These are phyloP conservation scores for Crotalus horridus DNA, from an alignment of 2,113 vertebrate species.

Conservation along the genomic window DNA sequence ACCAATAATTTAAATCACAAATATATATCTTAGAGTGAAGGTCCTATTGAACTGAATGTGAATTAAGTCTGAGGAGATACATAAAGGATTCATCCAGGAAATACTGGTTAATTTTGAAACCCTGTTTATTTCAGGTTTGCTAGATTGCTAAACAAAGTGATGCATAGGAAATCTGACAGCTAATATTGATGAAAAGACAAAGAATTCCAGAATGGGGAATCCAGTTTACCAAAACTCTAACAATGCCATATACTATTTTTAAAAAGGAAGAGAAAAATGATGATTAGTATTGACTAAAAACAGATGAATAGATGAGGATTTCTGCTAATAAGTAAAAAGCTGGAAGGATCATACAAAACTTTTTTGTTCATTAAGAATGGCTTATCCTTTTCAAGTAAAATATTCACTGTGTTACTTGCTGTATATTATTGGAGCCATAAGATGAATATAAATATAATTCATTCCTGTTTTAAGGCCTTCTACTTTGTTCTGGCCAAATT, in stretches of 20 bases:
- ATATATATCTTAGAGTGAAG: background rate
- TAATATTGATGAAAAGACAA: background rate
- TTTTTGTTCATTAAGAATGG: background rate
- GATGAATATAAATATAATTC: constrained; percentile 5
- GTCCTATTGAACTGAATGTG: background rate
- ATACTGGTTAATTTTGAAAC: background rate
- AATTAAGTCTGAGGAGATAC: background rate
- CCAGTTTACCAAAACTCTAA: background rate
- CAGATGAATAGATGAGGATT: background rate
- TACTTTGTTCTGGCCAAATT: background rate
- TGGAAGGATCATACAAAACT: background rate
- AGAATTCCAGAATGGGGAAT: background rate
- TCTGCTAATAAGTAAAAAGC: background rate
- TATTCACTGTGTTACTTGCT: background rate
- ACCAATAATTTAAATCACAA: background rate
- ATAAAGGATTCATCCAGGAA: background rate
- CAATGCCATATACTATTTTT: background rate
- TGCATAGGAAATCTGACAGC: background rate
- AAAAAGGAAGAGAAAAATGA: background rate
- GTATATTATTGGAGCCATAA: too few relatives aligned
- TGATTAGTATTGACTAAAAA: background rate
- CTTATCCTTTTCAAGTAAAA: background rate
- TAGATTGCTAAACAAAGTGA: background rate
- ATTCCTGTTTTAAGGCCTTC: background rate
- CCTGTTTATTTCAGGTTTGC: background rate